A percentile compares a stretch with the other conserved stretches of the same genome.
Evolutionary conservation across 2,888 invertebrate species (phyloP).

Genomic region (Lymantria dispar): DNA sequence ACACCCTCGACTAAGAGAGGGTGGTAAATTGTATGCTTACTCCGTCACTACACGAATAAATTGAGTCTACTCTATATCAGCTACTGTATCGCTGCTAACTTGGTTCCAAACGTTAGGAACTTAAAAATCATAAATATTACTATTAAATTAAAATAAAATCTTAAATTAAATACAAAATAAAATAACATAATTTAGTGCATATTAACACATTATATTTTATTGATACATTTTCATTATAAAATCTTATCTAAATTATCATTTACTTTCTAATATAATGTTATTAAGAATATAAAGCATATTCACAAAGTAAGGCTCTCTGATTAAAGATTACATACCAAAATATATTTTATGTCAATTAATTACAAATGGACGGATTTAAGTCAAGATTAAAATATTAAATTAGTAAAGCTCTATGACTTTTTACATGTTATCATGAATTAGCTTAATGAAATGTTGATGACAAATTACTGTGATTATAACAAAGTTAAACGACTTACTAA

Average conservation of each 20-base stretch:
- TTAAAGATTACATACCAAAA: slow-evolving; percentile 38
- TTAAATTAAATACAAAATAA: slow-evolving; percentile 33
- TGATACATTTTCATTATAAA: slow-evolving; percentile 63
- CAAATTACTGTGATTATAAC: slow-evolving; percentile 51
- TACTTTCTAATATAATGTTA: slow-evolving; percentile 40
- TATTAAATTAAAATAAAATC: too few species aligned
- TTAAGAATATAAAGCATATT: slow-evolving; percentile 50
- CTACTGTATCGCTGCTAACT: too few species aligned
- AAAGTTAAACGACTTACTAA: slow-evolving; percentile 56
- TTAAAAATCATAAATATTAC: too few species aligned
- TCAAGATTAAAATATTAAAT: slow-evolving; percentile 58
- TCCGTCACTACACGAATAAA: too few species aligned
- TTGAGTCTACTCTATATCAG: too few species aligned
- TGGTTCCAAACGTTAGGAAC: too few species aligned
- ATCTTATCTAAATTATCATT: slow-evolving; percentile 49
- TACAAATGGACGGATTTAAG: slow-evolving; percentile 62
- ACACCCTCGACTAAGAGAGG: too few species aligned
- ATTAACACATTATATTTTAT: slow-evolving; percentile 71
- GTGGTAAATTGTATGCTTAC: too few species aligned
- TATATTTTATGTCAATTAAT: slow-evolving; percentile 38
- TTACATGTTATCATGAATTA: slow-evolving; percentile 64
- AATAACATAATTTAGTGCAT: slow-evolving; percentile 53
- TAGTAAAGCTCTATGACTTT: slow-evolving; percentile 80
- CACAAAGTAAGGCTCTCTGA: slow-evolving; percentile 48
- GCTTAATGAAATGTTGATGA: slow-evolving; percentile 53